Conservation (phyloP, 2,797 vertebrate genomes). For the Staurois parvus region DNA sequence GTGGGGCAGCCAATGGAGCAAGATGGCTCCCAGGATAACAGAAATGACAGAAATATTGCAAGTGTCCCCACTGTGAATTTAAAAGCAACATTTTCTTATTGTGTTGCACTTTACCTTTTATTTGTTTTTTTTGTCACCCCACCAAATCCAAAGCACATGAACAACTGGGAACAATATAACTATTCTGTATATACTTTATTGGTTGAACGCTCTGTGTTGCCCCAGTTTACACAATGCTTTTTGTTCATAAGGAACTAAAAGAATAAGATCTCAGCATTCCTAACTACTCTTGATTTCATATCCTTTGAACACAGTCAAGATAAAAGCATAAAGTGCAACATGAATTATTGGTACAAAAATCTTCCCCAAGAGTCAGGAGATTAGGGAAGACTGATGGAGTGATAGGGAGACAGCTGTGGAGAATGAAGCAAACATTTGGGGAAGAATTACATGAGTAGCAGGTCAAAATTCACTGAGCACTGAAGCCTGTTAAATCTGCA, state of each 20-base stretch:
- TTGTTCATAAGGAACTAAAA: constrained; percentile 56
- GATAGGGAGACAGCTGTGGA: not conserved
- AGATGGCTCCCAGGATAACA: no score
- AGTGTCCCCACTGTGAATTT: no score
- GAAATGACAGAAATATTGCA: no score
- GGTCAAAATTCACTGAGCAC: constrained; percentile 1
- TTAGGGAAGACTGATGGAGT: constrained; percentile 36
- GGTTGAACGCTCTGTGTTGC: not conserved
- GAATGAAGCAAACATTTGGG: constrained; percentile 3
- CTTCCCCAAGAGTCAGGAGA: constrained; percentile 26
- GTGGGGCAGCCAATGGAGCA: no score
- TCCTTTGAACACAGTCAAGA: constrained; percentile 47
- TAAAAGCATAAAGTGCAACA: constrained; percentile 64
- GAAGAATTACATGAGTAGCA: constrained; percentile 4
- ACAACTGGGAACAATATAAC: no score
- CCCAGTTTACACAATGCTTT: constrained; percentile 66
- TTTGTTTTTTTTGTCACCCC: no score
- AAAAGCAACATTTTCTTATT: no score
- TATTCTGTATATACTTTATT: not conserved
- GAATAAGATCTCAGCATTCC: constrained; percentile 67
- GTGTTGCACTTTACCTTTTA: no score
- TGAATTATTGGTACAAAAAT: constrained; percentile 60
- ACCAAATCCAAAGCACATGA: no score
- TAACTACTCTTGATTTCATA: constrained; percentile 65
- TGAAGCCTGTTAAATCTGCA: not conserved